A percentile compares a stretch with the other conserved stretches of the same genome.
phyloP scores from a whole-genome alignment of 1,140 invertebrate genomes.

The Brachionus koreanus region DNA sequence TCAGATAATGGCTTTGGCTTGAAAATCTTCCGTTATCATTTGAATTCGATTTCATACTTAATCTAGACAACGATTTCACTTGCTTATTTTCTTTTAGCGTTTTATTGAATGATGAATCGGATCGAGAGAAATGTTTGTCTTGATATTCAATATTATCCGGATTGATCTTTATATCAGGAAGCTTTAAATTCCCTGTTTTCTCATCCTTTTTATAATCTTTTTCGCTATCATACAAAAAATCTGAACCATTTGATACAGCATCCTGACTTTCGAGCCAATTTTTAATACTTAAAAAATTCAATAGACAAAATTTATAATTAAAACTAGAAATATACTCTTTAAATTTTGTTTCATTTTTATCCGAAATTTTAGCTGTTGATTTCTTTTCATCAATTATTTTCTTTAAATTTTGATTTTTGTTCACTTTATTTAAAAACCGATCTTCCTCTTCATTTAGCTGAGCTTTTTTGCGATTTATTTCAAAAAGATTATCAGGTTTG shows the following conservation, averaged over 20 bases:
- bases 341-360: constrained; percentile 16
- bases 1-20: neutral
- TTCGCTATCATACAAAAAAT: neutral
- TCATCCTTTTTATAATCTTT: neutral
- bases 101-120: neutral
- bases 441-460: constrained; percentile 32
- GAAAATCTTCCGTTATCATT: neutral
- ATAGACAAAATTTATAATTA: neutral
- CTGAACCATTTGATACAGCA: neutral
- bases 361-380: neutral
- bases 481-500: constrained; percentile 6
- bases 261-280: constrained; percentile 20
- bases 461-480: constrained; percentile 24
- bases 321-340: neutral
- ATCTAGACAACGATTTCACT: neutral
- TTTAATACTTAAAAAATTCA: neutral
- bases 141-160: neutral
- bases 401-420: constrained; percentile 14
- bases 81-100: neutral
- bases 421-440: constrained; percentile 9
- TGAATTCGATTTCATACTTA: neutral
- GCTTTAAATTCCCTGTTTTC: neutral
- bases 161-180: neutral
- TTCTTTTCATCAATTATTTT: neutral
- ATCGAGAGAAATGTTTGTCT: neutral